Evolutionary conservation across 1,140 invertebrate genomes (phyloP), one percentile per base, ranked within the genome.

Genomic region (Diachasmimorpha longicaudata): DNA sequence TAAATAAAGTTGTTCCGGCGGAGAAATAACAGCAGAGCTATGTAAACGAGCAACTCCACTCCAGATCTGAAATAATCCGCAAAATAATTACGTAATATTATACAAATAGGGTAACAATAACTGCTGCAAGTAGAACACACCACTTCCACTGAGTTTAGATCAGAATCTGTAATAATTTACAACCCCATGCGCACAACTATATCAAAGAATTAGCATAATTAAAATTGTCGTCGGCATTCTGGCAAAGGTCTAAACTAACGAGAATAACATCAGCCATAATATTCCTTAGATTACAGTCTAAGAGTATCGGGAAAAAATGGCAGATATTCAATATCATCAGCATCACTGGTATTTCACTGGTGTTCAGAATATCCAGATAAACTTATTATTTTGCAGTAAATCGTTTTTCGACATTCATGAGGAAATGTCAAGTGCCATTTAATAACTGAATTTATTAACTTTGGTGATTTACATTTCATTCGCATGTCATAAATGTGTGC

Each of bases 301-400:
- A 85, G 84, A 85, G 84, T 85, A 84, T 84, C 79, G 72, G 79
- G 79, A 84, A 84, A 81, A 70, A 83, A 81, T 81, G 81, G 79
- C 79, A 77, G 79, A 83, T 84, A 82, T 71, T 76, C 77, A 71
- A 77, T 73, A 58, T 79, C 80, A 72, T 77, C 48, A 46, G 39
- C 52, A 42, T 21, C 52, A 71, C n/a, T 55, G 58, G 58, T 25
- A 14, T 70, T 37, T 70, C 14, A 39, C n/a, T n/a, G n/a, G n/a
- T 44, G 4, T 37, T 11, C 4, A 42, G 9, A 10, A 42, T 42
- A 11, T 42, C 39, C 31, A 31, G 6, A 6, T 31, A 31, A 2
- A 3, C 31, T 31, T 31, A 31, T 31, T 31, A 31, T 31, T 31
- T 31, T 31, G 2, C 6, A 31, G 2, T 31, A 6, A 31, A 31